Conservation (phyloP, 2,888 invertebrate species). For the Diogma glabrata region DNA sequence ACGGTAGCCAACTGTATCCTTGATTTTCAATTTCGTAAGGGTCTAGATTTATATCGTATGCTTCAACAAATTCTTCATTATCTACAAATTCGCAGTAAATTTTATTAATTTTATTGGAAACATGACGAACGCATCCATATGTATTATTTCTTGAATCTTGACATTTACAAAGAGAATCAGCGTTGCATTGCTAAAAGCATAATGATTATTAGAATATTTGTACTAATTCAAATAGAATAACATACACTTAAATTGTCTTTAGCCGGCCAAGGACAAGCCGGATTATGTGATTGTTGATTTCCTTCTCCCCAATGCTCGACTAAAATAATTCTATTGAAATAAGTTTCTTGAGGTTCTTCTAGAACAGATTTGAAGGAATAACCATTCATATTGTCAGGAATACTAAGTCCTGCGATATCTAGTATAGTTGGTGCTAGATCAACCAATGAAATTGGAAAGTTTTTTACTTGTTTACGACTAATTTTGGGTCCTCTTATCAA, state of each 20-base stretch:
- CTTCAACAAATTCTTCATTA: conserved; percentile 51
- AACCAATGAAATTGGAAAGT: conserved; percentile 56
- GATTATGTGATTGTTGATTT: conserved; percentile 41
- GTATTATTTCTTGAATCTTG: conserved; percentile 78
- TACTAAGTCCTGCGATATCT: conserved; percentile 47
- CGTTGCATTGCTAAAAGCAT: conserved; percentile 48
- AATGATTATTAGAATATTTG: conserved; percentile 11
- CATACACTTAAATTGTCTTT: conserved; percentile 51
- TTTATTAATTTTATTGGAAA: conserved; percentile 37
- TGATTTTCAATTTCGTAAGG: conserved; percentile 61
- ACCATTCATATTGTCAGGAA: conserved; percentile 51
- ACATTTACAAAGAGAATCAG: conserved; percentile 65
- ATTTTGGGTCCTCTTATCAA: conserved; percentile 67
- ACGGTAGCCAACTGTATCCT: conserved; percentile 39
- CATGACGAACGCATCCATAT: conserved; percentile 60
- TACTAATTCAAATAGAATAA: conserved; percentile 17
- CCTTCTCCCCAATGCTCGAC: conserved; percentile 78
- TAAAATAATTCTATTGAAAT: conserved; percentile 41
- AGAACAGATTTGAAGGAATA: conserved; percentile 37
- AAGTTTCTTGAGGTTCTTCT: conserved; percentile 4
- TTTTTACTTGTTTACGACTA: conserved; percentile 35
- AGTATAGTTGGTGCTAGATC: conserved; percentile 78
- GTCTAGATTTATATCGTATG: conserved; percentile 61
- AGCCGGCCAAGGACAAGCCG: conserved; percentile 51
- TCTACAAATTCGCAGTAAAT: conserved; percentile 40